phyloP scores from a whole-genome alignment of 1,140 invertebrate genomes.

The Drosophila repletoides region DNA sequence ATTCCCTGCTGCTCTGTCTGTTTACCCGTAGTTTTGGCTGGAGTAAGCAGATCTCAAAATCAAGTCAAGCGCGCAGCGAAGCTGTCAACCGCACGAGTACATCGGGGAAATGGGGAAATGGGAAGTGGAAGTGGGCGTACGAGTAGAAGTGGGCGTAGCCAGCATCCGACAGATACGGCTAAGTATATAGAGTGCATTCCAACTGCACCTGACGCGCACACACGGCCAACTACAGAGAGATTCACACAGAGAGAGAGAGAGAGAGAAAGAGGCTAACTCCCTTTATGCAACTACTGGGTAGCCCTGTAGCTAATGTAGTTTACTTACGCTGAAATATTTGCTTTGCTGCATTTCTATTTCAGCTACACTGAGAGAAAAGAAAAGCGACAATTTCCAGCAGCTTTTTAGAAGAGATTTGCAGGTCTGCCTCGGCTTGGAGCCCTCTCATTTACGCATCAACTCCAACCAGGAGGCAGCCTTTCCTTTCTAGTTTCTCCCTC shows the following conservation, averaged over 20 bases:
- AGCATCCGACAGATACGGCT: conserved; percentile 10
- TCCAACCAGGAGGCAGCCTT: too few relatives aligned
- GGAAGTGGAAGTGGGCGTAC: neutral
- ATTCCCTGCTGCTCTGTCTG: neutral
- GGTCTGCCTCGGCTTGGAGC: too few relatives aligned
- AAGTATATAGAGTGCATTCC: conserved; percentile 29
- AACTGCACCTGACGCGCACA: conserved; percentile 60
- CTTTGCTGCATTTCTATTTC: conserved; percentile 57
- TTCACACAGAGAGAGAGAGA: neutral
- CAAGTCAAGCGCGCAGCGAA: conserved; percentile 45
- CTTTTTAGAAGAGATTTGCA: too few relatives aligned
- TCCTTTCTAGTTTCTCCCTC: too few relatives aligned
- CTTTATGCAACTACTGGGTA: neutral
- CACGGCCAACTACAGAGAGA: neutral
- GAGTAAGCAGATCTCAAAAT: conserved; percentile 34
- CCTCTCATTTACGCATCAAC: too few relatives aligned
- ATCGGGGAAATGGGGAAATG: conserved; percentile 3
- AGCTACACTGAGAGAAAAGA: too few relatives aligned
- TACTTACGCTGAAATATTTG: conserved; percentile 73
- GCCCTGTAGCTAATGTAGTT: conserved; percentile 68
- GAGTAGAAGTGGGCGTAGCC: neutral
- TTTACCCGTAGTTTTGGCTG: conserved; percentile 26
- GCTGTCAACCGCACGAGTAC: conserved; percentile 66
- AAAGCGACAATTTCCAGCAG: too few relatives aligned
- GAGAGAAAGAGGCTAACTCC: neutral